A percentile compares a stretch with the other conserved stretches of the same genome.
Evolutionary conservation across 2,113 vertebrate species (phyloP).

Genomic region (Alces alces): DNA sequence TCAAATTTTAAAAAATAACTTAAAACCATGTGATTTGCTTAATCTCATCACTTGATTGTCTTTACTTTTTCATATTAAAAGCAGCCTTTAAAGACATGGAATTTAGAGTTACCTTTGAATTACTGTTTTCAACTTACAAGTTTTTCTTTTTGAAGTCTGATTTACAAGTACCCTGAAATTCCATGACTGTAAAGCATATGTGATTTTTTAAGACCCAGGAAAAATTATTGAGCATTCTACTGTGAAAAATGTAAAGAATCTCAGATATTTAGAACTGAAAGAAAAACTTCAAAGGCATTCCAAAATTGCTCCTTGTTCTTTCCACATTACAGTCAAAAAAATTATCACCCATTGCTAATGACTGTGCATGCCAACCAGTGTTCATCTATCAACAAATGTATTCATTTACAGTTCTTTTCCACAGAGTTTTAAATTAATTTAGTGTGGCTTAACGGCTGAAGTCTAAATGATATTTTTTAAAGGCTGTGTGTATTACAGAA

Average conservation of each 20-base stretch:
- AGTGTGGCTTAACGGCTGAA: neutral
- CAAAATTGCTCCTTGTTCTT: slow-evolving; percentile 45
- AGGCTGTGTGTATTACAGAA: neutral
- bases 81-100: neutral
- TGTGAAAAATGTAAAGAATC: slow-evolving; percentile 56
- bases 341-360: slow-evolving; percentile 30
- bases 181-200: neutral
- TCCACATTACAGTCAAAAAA: slow-evolving; percentile 26
- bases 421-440: neutral
- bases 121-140: neutral
- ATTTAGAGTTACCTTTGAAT: neutral
- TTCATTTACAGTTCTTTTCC: neutral
- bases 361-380: neutral
- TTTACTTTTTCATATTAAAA: neutral
- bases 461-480: neutral
- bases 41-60: neutral
- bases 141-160: neutral
- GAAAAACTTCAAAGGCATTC: slow-evolving; percentile 53
- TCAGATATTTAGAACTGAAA: slow-evolving; percentile 52
- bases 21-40: neutral
- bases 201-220: neutral
- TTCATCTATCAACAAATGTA: neutral
- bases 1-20: no score
- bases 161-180: neutral
- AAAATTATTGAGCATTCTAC: neutral